Base-by-base conservation (phyloP, 2,888 invertebrate species). In the Trimorus sp. region DNA sequence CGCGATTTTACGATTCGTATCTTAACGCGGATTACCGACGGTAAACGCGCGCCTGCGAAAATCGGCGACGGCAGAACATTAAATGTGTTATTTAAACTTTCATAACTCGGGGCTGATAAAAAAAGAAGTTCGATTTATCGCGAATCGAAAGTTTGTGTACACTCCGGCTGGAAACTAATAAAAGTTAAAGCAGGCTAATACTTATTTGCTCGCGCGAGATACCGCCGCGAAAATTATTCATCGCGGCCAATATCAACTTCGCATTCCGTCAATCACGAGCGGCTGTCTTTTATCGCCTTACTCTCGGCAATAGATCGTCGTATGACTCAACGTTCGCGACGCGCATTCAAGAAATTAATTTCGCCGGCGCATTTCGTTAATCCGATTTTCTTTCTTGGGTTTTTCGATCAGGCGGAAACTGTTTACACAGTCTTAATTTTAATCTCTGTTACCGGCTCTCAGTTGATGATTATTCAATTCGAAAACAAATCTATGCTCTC, bases 21-120 rank as follows among this genome's bases (percentile, higher is more conserved):
- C 37, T n/a, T 45, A 60, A 45, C 40, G 8, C 38, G 38, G 38
- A 36, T 36, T 11, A 42, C 26, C 66, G 53, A 14, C 8, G 26
- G 66, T 16, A 54, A 60, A 66, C 42, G 40, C 42, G 38, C 9
- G 36, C n/a, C n/a, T 15, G 53, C 53, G 40, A 65, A 49, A 65
- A 40, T 65, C 66, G 42, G 42, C 40, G 40, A 8, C 40, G 40
- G 40, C 40, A 12, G 42, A 65, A 38, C 38, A 65, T 14, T 15
- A 54, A 66, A 68, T 56, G 56, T 58, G 68, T 68, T 68, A 48
- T 45, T 68, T 56, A 58, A 68, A 68, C 56, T 68, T 68, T 56
- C 56, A 56, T 68, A 68, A 68, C 56, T 68, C 16, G 42, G 14
- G 1, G 56, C 40, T 37, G 66, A 66, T 66, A 54, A 66, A 66